Conservation (phyloP, 1,140 invertebrate genomes). For the Chironomus striatipennis region DNA sequence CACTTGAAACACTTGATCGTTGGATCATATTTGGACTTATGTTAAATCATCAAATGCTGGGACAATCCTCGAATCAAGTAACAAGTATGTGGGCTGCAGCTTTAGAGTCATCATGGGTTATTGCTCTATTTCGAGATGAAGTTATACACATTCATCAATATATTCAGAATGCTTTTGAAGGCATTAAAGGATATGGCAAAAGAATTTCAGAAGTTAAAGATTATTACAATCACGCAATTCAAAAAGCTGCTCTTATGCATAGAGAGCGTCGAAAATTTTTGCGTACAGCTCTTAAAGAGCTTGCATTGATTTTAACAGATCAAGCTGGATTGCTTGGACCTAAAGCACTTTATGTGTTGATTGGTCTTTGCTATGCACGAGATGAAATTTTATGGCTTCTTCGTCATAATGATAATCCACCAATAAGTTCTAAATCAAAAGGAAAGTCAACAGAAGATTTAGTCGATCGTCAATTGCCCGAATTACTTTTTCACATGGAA, state of each 20-base stretch:
- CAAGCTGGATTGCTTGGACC: conserved; percentile 95
- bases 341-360: conserved; percentile 94
- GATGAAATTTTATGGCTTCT: conserved; percentile 97
- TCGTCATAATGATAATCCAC: conserved; percentile 92
- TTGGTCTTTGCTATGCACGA: conserved; percentile 86
- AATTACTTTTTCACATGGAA: conserved; percentile 96
- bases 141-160: conserved; percentile 93
- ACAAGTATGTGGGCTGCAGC: conserved; percentile 87
- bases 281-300: conserved; percentile 87
- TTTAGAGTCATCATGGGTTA: conserved; percentile 87
- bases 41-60: conserved; percentile 75
- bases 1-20: conserved; percentile 87
- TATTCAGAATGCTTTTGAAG: conserved; percentile 88
- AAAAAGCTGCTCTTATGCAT: conserved; percentile 82
- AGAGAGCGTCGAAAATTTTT: conserved; percentile 94
- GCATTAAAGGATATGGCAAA: conserved; percentile 91
- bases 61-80: conserved; percentile 63
- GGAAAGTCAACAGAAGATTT: conserved; percentile 81
- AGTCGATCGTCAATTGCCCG: conserved; percentile 89
- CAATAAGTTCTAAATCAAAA: conserved; percentile 69
- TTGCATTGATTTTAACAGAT: conserved; percentile 92
- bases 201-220: conserved; percentile 91
- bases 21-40: conserved; percentile 96
- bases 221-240: conserved; percentile 78
- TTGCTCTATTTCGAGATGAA: conserved; percentile 94